Percentiles rank a stretch among this genome's conserved stretches.
These are phyloP conservation scores for Coreoperca whiteheadi DNA, from an alignment of 2,113 vertebrate genomes.

Conservation along the genomic window DNA sequence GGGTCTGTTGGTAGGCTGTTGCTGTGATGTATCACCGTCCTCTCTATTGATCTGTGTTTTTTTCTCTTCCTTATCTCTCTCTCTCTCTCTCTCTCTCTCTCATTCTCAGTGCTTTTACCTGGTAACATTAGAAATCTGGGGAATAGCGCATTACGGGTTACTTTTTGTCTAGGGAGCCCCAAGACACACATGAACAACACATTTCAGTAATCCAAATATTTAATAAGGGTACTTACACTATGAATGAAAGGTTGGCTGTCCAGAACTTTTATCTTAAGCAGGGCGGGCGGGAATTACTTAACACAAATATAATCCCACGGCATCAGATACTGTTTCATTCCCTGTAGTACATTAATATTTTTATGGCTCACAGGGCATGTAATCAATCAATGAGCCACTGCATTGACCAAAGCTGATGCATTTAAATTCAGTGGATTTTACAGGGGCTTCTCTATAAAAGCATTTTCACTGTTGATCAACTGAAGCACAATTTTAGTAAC, in stretches of 20 bases:
- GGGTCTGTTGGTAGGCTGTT: slow-evolving; percentile 32
- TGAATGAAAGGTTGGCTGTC: neutral
- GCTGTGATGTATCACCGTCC: slow-evolving; percentile 61
- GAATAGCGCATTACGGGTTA: neutral
- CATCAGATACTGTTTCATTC: neutral
- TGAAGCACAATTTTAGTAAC: slow-evolving; percentile 9
- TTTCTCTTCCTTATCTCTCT: slow-evolving; percentile 6
- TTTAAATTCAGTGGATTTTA: neutral
- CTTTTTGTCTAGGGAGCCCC: slow-evolving; percentile 30
- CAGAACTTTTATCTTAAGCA: neutral
- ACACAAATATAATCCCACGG: too few species aligned
- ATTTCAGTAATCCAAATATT: slow-evolving; percentile 24
- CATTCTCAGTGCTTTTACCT: slow-evolving; percentile 25
- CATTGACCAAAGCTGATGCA: neutral
- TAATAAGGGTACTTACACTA: neutral
- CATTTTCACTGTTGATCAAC: slow-evolving; percentile 12
- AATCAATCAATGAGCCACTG: slow-evolving; percentile 31
- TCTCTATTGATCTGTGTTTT: slow-evolving; percentile 66
- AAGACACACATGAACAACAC: neutral
- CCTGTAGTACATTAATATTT: neutral
- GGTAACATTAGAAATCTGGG: slow-evolving; percentile 48
- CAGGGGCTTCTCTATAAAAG: slow-evolving; percentile 1
- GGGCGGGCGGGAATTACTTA: too few species aligned
- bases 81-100: slow-evolving; percentile 22
- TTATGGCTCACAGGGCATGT: neutral